Evolutionary conservation across 2,113 vertebrate genomes (phyloP), one percentile per base, ranked within the genome.

Genomic region (Struthio camelus): DNA sequence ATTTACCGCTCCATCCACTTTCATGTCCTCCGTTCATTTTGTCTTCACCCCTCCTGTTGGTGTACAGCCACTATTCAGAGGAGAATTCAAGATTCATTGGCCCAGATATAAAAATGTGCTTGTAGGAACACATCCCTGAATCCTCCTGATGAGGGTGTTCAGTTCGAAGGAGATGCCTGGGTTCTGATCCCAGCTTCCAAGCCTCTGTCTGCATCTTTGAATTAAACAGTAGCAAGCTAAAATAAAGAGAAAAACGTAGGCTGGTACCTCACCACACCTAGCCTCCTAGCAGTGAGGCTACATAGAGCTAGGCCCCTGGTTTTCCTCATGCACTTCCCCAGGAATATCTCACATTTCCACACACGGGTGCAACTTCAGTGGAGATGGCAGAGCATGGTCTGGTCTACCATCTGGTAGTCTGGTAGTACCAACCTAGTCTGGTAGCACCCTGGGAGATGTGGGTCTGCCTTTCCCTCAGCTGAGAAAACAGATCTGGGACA

Each of bases 391-490:
- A n/a, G n/a, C n/a, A n/a, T n/a, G n/a, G n/a, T n/a, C n/a, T n/a
- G n/a, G n/a, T n/a, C n/a, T n/a, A n/a, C n/a, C n/a, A n/a, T n/a
- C n/a, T n/a, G n/a, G n/a, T 34, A 38, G 62, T 16, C 16, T 71
- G 24, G 34, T 13, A 66, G 56, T 38, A 71, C 92, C 40, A n/a
- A n/a, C n/a, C 34, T 34, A 38, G 62, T 16, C 16, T 71, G 24
- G 34, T 13, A 66, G 56, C 42, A 71, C 92, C 40, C 40, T 76
- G 51, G 38, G 61, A 82, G 6, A 54, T 0, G 0, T 17, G n/a
- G 36, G 4, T 22, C n/a, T 92, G 64, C 8, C 6, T 80, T 93
- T 56, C 67, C 36, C 81, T 85, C 71, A 36, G 16, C 40, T 59
- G 42, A 67, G 73, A 62, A 93, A 91, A 75, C 20, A 8, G 44